Conservation (phyloP, 2,113 vertebrate genomes). For the Chiloscyllium plagiosum region DNA sequence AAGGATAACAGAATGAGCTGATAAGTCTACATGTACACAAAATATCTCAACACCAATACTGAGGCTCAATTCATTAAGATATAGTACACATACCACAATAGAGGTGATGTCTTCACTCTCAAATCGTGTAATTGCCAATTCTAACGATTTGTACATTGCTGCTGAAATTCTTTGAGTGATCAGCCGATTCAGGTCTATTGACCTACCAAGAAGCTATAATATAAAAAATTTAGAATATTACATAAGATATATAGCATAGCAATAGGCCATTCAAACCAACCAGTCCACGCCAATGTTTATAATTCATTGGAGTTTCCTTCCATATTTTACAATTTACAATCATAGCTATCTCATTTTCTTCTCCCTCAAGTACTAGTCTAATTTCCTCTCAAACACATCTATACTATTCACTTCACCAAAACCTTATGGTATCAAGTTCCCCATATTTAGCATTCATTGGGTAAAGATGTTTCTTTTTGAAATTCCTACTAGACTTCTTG, state of each 20-base stretch:
- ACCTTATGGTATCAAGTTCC: neutral
- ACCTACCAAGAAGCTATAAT: conserved; percentile 71
- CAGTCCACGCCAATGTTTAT: neutral
- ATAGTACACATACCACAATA: conserved; percentile 63
- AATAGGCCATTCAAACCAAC: neutral
- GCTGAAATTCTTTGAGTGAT: conserved; percentile 78
- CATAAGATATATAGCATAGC: neutral
- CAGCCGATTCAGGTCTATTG: conserved; percentile 76
- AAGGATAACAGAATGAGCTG: neutral
- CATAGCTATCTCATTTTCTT: neutral
- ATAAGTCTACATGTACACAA: neutral
- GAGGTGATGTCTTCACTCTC: conserved; percentile 83
- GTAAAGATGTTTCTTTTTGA: neutral
- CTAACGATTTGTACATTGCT: conserved; percentile 73
- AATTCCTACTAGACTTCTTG: neutral
- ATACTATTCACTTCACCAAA: neutral
- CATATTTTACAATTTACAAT: neutral
- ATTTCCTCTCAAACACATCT: neutral
- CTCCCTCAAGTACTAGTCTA: neutral
- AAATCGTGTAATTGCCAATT: conserved; percentile 74
- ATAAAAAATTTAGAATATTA: conserved; percentile 8
- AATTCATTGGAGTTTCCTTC: neutral
- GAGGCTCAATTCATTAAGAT: neutral
- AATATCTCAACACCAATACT: neutral
- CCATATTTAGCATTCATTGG: neutral